Conservation (phyloP, 1,140 invertebrate genomes). For the Dryas iulia region DNA sequence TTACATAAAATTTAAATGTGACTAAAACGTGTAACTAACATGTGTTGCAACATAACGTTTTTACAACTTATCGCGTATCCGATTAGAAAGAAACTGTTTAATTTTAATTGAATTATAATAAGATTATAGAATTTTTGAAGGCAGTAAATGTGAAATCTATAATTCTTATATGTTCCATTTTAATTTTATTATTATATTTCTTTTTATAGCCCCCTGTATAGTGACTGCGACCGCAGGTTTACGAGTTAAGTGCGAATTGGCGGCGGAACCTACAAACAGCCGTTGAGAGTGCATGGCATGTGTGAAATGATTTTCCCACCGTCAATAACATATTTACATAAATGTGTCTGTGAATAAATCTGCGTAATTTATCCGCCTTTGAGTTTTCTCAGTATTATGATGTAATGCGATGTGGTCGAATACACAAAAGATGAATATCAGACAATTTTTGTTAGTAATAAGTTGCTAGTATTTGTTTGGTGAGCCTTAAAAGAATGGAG, state of each 20-base stretch:
- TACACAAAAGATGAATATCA: neutral
- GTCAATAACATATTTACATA: constrained; percentile 23
- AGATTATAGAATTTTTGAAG: neutral
- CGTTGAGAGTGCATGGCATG: constrained; percentile 14
- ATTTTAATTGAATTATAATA: neutral
- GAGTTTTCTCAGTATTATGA: neutral
- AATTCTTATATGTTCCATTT: constrained; percentile 8
- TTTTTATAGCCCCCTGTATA: neutral
- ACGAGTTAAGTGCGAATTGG: constrained; percentile 54
- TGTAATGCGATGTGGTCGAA: neutral
- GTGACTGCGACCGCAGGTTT: constrained; percentile 50
- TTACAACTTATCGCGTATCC: neutral
- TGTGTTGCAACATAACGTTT: neutral
- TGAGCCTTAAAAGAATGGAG: too few species aligned
- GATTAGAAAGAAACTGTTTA: too few species aligned
- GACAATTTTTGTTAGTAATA: neutral
- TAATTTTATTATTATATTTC: constrained; percentile 1
- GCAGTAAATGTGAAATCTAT: constrained; percentile 1
- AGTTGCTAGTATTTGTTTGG: too few species aligned
- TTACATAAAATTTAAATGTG: neutral
- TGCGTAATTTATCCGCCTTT: neutral
- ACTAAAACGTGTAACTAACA: neutral
- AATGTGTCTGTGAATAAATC: constrained; percentile 23
- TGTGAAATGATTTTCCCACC: constrained; percentile 31
- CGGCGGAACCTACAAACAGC: constrained; percentile 43